A percentile compares a stretch with the other conserved stretches of the same genome.
phyloP scores from a whole-genome alignment of 2,888 invertebrate species.

The Mesoligia furuncula region DNA sequence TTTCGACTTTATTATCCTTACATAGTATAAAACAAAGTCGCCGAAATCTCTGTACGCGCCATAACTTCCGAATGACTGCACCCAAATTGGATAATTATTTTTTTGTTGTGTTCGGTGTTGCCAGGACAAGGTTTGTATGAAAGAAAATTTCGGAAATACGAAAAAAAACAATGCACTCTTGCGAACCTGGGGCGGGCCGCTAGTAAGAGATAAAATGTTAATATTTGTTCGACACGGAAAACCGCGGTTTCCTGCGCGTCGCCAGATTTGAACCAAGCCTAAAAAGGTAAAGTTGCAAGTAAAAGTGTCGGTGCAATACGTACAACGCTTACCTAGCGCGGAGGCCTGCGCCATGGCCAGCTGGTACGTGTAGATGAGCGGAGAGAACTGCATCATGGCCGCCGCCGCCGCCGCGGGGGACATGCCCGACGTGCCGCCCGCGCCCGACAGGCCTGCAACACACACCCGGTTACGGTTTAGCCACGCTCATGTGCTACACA shows the following conservation, averaged over 20 bases:
- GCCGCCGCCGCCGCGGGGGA: conserved; percentile 93
- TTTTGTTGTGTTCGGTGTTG: no score
- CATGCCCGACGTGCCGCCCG: conserved; percentile 87
- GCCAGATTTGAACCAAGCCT: not conserved
- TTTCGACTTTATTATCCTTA: not conserved
- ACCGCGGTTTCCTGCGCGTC: not conserved
- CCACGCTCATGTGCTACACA: not conserved
- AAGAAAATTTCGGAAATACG: no score
- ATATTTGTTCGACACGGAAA: not conserved
- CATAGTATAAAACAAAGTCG: no score
- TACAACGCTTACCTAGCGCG: conserved; percentile 89
- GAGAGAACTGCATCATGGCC: conserved; percentile 97
- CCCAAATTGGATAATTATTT: no score
- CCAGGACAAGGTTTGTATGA: no score
- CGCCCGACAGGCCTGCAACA: conserved; percentile 88
- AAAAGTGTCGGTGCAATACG: conserved; percentile 69
- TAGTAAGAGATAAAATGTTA: no score
- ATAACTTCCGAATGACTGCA: no score
- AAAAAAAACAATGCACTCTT: no score
- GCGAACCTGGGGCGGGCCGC: no score
- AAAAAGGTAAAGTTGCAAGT: conserved; percentile 1
- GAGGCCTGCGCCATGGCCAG: conserved; percentile 95
- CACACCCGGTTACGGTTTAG: not conserved
- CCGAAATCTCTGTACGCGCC: no score
- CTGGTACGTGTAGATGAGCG: conserved; percentile 96